These are phyloP conservation scores for Crematogaster levior DNA, from an alignment of 2,888 invertebrate species.

Conservation along the genomic window DNA sequence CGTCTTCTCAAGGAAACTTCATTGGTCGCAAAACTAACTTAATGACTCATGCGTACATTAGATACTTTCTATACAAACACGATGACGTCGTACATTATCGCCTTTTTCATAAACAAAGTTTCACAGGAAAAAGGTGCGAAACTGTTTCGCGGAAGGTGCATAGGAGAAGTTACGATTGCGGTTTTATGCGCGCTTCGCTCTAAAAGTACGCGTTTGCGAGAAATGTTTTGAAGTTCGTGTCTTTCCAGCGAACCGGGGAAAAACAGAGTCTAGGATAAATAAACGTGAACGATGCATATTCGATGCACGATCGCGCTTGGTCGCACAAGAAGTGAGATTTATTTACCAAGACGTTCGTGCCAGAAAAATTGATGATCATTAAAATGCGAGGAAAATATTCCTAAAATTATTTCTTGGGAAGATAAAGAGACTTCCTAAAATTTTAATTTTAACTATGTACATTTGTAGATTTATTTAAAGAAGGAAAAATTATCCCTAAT, in stretches of 20 bases:
- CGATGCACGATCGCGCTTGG: conserved; percentile 17
- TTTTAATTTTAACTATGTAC: neutral
- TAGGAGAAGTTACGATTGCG: conserved; percentile 41
- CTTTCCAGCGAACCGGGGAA: conserved; percentile 47
- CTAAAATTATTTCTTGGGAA: neutral
- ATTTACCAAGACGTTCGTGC: conserved; percentile 33
- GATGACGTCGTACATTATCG: conserved; percentile 7
- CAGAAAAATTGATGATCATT: conserved; percentile 4
- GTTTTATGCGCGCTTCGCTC: conserved; percentile 21
- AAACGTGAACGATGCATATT: conserved; percentile 33
- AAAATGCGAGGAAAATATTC: conserved; percentile 13
- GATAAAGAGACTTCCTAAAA: neutral
- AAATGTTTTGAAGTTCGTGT: conserved; percentile 45
- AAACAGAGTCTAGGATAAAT: conserved; percentile 38
- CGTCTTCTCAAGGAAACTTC: conserved; percentile 15
- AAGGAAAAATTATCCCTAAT: neutral
- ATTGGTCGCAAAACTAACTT: conserved; percentile 14
- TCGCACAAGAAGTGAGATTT: conserved; percentile 22
- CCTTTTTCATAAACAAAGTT: conserved; percentile 41
- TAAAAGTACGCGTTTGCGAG: conserved; percentile 34
- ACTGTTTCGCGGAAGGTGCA: conserved; percentile 40
- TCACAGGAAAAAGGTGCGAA: conserved; percentile 40
- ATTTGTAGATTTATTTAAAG: neutral
- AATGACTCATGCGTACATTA: conserved; percentile 6
- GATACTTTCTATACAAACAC: conserved; percentile 10